These are phyloP conservation scores for Octopus sinensis DNA, from an alignment of 1,140 invertebrate genomes.

Conservation along the genomic window DNA sequence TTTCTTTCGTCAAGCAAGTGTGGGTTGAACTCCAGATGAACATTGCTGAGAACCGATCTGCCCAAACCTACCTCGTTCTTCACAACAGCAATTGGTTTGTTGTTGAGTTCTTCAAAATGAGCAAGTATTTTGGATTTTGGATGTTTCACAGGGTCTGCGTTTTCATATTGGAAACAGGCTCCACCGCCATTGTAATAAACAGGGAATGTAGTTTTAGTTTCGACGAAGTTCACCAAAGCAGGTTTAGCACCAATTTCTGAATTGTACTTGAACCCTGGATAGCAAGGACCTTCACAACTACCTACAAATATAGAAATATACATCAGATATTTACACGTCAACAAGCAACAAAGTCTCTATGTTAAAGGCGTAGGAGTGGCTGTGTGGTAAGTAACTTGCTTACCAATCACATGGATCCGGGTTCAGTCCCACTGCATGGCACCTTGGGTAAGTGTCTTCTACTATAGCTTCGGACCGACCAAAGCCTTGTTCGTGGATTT, in stretches of 20 bases:
- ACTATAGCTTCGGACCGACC: no score
- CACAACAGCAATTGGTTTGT: conserved; percentile 34
- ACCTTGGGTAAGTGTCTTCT: no score
- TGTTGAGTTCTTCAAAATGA: conserved; percentile 16
- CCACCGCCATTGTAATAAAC: conserved; percentile 43
- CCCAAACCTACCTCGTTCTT: conserved; percentile 39
- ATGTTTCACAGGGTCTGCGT: neutral
- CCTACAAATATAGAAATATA: conserved; percentile 28
- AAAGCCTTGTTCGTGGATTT: no score
- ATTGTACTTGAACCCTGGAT: conserved; percentile 38
- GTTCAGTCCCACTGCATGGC: no score
- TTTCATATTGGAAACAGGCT: conserved; percentile 26
- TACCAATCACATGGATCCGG: neutral
- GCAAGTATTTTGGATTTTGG: conserved; percentile 21
- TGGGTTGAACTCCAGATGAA: conserved; percentile 41
- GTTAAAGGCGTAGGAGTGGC: no score
- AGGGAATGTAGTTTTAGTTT: conserved; percentile 11
- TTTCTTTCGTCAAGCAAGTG: conserved; percentile 23
- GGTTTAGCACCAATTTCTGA: conserved; percentile 34
- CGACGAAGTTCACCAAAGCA: conserved; percentile 21
- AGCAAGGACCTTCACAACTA: conserved; percentile 38
- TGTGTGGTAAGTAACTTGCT: neutral
- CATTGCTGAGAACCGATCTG: conserved; percentile 35
- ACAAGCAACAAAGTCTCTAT: no score
- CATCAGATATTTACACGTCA: no score